phyloP scores from a whole-genome alignment of 2,888 invertebrate species.

The Teleiodes luculella region DNA sequence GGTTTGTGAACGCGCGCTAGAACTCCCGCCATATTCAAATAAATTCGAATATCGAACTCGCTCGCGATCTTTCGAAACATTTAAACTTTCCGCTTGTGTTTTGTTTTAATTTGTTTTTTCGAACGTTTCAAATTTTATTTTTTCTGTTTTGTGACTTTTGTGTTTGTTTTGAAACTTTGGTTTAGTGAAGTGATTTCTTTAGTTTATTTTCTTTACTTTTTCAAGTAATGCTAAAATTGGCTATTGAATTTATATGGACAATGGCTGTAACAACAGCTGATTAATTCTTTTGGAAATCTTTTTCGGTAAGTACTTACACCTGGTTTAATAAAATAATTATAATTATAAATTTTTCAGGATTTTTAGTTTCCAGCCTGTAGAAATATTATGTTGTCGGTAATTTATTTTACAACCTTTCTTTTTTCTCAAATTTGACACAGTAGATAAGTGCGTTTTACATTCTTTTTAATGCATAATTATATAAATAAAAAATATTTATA shows the following conservation, averaged over 20 bases:
- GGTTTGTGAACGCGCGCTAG: constrained; percentile 37
- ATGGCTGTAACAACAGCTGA: constrained; percentile 7
- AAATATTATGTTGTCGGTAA: too few relatives aligned
- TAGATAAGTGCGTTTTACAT: too few relatives aligned
- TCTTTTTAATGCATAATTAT: too few relatives aligned
- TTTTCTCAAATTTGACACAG: too few relatives aligned
- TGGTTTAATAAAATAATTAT: too few relatives aligned
- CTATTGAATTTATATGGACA: not conserved
- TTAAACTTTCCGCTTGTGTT: constrained; percentile 19
- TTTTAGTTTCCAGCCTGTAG: too few relatives aligned
- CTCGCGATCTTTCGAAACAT: constrained; percentile 43
- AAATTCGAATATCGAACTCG: constrained; percentile 35
- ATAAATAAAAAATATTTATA: too few relatives aligned
- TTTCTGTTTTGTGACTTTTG: constrained; percentile 17
- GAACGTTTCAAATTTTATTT: constrained; percentile 10
- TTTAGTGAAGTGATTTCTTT: constrained; percentile 22
- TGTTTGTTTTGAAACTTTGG: constrained; percentile 16
- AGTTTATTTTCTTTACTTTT: constrained; percentile 14
- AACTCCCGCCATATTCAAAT: constrained; percentile 32
- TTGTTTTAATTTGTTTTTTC: constrained; percentile 13
- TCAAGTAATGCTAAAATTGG: constrained; percentile 10
- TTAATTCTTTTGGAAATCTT: not conserved
- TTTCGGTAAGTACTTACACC: constrained; percentile 10
- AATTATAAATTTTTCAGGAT: too few relatives aligned
- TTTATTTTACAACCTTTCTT: too few relatives aligned